phyloP scores from a whole-genome alignment of 1,140 invertebrate genomes.

The Trichomalopsis sarcophagae region DNA sequence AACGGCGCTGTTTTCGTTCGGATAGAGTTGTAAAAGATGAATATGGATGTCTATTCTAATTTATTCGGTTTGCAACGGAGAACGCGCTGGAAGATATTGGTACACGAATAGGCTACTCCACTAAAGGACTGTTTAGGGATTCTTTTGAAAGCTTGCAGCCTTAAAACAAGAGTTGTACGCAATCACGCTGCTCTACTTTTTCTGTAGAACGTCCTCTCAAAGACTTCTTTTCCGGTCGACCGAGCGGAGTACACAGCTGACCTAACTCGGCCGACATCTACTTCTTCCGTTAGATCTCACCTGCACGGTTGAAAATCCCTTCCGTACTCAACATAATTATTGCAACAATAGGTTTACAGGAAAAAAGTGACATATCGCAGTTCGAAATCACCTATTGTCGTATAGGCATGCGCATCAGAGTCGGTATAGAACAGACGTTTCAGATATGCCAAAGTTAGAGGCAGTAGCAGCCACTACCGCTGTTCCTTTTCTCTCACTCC shows the following conservation, averaged over 20 bases:
- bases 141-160: not conserved
- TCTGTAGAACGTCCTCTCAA: not conserved
- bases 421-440: not conserved
- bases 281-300: not conserved
- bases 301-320: too few relatives aligned
- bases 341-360: too few relatives aligned
- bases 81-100: not conserved
- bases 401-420: too few relatives aligned
- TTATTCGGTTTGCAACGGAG: not conserved
- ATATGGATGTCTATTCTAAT: not conserved
- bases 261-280: not conserved
- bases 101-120: not conserved
- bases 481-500: constrained; percentile 11
- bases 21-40: not conserved
- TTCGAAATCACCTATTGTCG: not conserved
- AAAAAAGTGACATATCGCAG: too few relatives aligned
- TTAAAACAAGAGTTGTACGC: not conserved
- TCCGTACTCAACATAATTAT: too few relatives aligned
- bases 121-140: not conserved
- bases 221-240: too few relatives aligned
- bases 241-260: too few relatives aligned
- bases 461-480: not conserved
- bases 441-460: constrained; percentile 18
- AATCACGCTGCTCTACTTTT: not conserved
- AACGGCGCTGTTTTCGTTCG: not conserved